Evolutionary conservation across 2,888 invertebrate genomes (phyloP).

Genomic region (Neoaliturus tenellus): DNA sequence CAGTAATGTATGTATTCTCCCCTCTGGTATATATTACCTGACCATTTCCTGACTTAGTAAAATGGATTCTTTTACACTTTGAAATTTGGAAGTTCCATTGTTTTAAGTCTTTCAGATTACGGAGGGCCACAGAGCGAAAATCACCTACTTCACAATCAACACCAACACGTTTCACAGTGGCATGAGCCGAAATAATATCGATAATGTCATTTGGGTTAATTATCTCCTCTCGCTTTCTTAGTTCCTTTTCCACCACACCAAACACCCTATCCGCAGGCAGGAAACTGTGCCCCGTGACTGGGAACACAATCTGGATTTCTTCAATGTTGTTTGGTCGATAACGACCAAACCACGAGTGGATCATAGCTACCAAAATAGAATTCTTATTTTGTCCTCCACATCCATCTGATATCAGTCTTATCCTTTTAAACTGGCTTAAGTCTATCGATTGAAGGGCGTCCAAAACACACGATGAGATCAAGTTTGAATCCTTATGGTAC

Average conservation of each 20-base stretch:
- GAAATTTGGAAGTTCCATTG: conserved; percentile 44
- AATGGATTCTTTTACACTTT: conserved; percentile 41
- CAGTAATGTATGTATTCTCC: neutral
- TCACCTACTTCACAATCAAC: conserved; percentile 54
- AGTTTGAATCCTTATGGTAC: conserved; percentile 67
- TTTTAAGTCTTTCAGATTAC: neutral
- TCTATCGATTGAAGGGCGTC: conserved; percentile 61
- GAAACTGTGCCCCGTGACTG: conserved; percentile 67
- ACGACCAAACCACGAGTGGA: conserved; percentile 65
- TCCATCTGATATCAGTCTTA: conserved; percentile 54
- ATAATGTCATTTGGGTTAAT: conserved; percentile 59
- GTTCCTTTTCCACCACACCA: conserved; percentile 65
- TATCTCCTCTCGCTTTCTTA: conserved; percentile 61
- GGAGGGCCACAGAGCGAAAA: conserved; percentile 56
- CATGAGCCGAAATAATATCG: too few species aligned
- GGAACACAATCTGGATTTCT: conserved; percentile 64
- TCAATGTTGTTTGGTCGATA: conserved; percentile 57
- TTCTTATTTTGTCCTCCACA: conserved; percentile 67
- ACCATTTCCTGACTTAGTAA: conserved; percentile 27
- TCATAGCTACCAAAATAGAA: conserved; percentile 66
- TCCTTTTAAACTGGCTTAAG: neutral
- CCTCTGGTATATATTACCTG: conserved; percentile 32
- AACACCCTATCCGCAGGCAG: conserved; percentile 67
- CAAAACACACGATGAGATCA: conserved; percentile 68
- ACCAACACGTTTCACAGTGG: conserved; percentile 46